These are phyloP conservation scores for Gallirallus australis DNA, from an alignment of 2,797 vertebrate genomes.

Conservation along the genomic window DNA sequence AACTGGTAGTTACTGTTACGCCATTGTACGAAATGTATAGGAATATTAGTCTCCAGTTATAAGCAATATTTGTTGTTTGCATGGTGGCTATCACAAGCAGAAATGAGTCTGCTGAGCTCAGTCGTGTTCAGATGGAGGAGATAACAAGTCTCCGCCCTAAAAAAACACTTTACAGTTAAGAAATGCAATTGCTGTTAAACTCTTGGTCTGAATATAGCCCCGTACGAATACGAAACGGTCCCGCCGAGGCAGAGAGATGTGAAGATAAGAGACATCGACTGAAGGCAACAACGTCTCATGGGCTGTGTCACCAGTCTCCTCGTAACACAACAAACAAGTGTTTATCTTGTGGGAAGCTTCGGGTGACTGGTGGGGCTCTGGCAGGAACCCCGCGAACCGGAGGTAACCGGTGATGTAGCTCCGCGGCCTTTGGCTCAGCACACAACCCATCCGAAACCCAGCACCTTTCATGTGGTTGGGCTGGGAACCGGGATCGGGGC, in stretches of 20 bases:
- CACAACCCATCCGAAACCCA: neutral
- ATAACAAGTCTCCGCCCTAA: neutral
- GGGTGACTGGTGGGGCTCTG: neutral
- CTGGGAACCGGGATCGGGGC: neutral
- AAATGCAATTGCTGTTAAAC: conserved; percentile 15
- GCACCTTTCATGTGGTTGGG: neutral
- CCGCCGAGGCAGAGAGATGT: neutral
- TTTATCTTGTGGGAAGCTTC: neutral
- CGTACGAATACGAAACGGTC: neutral
- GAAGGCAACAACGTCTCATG: neutral
- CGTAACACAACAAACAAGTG: neutral
- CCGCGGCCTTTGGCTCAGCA: neutral
- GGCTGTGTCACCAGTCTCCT: neutral
- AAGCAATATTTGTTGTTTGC: neutral
- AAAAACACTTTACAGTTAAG: neutral
- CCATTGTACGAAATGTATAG: neutral
- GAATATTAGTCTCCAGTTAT: neutral
- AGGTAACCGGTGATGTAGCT: neutral
- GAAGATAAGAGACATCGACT: neutral
- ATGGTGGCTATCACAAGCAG: neutral
- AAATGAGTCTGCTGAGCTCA: neutral
- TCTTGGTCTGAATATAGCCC: neutral
- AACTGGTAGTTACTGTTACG: neutral
- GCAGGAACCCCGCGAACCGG: neutral
- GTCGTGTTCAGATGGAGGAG: neutral